Base-by-base conservation (phyloP, 2,888 invertebrate species). In the Cosmia trapezina region DNA sequence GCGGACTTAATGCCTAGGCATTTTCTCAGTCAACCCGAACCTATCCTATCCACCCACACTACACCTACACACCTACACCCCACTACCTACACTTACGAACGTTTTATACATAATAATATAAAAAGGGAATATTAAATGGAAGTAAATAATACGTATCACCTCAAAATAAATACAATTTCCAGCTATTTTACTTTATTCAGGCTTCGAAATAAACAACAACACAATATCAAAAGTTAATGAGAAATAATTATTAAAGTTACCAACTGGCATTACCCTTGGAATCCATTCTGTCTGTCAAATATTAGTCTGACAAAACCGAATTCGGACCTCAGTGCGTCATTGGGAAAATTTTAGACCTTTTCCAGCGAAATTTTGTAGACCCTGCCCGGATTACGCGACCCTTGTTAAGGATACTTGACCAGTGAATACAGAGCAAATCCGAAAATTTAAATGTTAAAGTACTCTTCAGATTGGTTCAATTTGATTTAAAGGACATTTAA, bases 311-410 rank as follows among this genome's bases (percentile, higher is more conserved):
- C 73, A 60, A 68, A 79, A 74, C 62, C 61, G 9, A 79, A 82
- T 66, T 68, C 47, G 49, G 59, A 74, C 61, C 70, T 73, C 66
- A 54, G 22, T 63, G 37, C 51, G 59, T 69, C 61, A 82, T 74
- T 79, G 72, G 59, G 19, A 14, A 66, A 80, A 84, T 79, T 72
- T 80, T 49, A 66, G 69, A 76, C 78, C 80, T 79, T 80, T 82
- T 75, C 37, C 57, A 69, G 61, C 47, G 51, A 74, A 75, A 81
- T 78, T 78, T 77, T 66, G 78, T 69, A 59, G 51, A 22, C 70
- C 72, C 17, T 68, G 62, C 49, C 49, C 69, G 66, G 74, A 80
- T 83, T 81, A 81, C 51, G 62, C 53, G 67, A 81, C 83, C 81
- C 70, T 84, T 75, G 61, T 66, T 82, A 76, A 68, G n/a, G 76